Evolutionary conservation across 1,140 invertebrate species (phyloP), one percentile per base, ranked within the genome.

Genomic region (Drosophila ananassae): DNA sequence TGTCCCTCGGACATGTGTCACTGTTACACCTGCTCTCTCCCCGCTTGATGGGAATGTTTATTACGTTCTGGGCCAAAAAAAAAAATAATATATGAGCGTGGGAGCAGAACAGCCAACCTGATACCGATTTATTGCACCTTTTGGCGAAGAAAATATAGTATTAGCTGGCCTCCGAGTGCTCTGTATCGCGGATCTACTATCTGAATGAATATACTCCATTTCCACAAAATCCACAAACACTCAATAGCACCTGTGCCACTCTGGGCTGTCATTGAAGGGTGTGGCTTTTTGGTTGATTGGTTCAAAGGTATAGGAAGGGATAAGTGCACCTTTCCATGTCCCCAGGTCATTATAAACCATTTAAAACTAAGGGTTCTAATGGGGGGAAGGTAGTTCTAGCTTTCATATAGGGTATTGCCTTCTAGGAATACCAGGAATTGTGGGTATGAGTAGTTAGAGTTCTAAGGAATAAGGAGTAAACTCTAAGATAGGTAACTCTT

Each of bases 71-170:
- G 9, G 28, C n/a, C 8, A 12, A 3, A 21, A 34, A 39, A n/a
- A 63, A 8, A 7, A 21, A n/a, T 37, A 39, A 67, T 67, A 41
- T 67, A 67, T 63, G 58, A 25, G 46, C 63, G 63, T 67, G 63
- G 63, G 63, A 67, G n/a, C 58, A 5, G 46, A 32, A 67, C 58
- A 44, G 59, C 17, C 24, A 66, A 9, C 8, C 52, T 52, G 30
- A 56, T 61, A 55, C 63, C 41, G 25, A 46, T 67, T 63, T 67
- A 64, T 67, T 30, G 30, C 56, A 28, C 28, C 39, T 4, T 17
- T 17, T 28, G 37, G 54, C n/a, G 12, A 41, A 57, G 30, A 10
- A 22, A 57, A 13, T 47, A 50, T 28, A 28, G 7, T 28, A 50
- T 13, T 8, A 12, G 28, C 30, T 58, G 10, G 12, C 22, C 41